phyloP scores from a whole-genome alignment of 2,113 vertebrate species.

The Macrotis lagotis region DNA sequence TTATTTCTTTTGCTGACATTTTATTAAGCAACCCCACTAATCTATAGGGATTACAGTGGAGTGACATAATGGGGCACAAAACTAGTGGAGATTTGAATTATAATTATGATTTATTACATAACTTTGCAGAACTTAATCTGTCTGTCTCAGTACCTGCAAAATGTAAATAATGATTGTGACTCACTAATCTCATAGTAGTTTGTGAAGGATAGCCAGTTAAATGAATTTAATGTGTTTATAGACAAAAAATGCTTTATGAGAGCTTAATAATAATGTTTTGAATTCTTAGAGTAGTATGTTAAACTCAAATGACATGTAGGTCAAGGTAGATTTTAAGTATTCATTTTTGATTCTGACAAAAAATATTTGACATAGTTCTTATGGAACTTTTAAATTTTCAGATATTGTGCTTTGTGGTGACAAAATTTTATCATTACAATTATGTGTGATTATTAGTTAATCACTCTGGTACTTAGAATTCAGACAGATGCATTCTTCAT shows the following conservation, averaged over 20 bases:
- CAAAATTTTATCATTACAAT: conserved; percentile 30
- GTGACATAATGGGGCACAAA: neutral
- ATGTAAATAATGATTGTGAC: conserved; percentile 8
- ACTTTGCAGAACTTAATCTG: conserved; percentile 62
- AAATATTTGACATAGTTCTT: conserved; percentile 23
- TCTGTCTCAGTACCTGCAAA: conserved; percentile 57
- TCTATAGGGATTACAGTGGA: conserved; percentile 38
- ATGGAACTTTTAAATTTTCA: neutral
- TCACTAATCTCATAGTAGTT: conserved; percentile 50
- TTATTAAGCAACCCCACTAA: conserved; percentile 41
- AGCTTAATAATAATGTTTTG: conserved; percentile 42
- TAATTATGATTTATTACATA: conserved; percentile 47
- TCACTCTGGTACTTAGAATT: neutral
- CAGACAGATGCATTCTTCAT: neutral
- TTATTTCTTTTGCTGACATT: conserved; percentile 32
- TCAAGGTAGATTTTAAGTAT: conserved; percentile 4
- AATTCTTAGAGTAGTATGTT: conserved; percentile 21
- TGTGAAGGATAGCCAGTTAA: conserved; percentile 48
- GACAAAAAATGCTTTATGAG: conserved; percentile 42
- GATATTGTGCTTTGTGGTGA: neutral
- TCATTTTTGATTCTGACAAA: conserved; percentile 21
- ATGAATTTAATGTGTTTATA: conserved; percentile 34
- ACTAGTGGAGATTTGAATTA: conserved; percentile 37
- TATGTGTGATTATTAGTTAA: conserved; percentile 24
- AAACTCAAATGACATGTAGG: conserved; percentile 42